Evolutionary conservation across 2,888 invertebrate genomes (phyloP).

Genomic region (Melanchra persicariae): DNA sequence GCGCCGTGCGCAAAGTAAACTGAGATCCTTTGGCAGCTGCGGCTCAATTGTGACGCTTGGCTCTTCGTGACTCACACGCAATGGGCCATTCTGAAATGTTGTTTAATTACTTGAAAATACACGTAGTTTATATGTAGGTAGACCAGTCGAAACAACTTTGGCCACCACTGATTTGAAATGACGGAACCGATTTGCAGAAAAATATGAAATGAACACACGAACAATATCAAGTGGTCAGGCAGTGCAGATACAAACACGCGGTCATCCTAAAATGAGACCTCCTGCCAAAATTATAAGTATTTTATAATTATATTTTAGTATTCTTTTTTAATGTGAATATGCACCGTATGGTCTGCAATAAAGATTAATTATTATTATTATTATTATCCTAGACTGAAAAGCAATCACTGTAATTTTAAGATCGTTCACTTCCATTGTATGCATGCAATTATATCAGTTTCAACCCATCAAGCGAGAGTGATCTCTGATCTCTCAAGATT

Average conservation of each 20-base stretch:
- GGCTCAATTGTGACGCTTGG: slow-evolving; percentile 79
- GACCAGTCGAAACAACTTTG: not conserved
- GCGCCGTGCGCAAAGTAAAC: slow-evolving; percentile 88
- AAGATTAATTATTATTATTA: too few species aligned
- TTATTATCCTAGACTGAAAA: too few species aligned
- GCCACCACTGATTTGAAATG: not conserved
- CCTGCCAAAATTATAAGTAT: too few species aligned
- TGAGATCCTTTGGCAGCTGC: slow-evolving; percentile 90
- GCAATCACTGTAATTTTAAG: too few species aligned
- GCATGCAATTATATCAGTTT: too few species aligned
- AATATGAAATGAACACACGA: not conserved
- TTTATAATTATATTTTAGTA: too few species aligned
- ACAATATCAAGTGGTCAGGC: too few species aligned
- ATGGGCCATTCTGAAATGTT: slow-evolving; percentile 59
- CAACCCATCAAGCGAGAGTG: too few species aligned
- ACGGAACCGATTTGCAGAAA: not conserved
- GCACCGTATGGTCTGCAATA: too few species aligned
- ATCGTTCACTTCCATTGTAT: too few species aligned
- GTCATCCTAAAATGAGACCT: not conserved
- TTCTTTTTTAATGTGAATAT: too few species aligned
- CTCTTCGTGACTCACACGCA: slow-evolving; percentile 78
- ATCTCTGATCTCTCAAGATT: too few species aligned
- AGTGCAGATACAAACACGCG: not conserved
- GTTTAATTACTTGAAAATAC: slow-evolving; percentile 43
- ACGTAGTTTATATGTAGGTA: not conserved